Base-by-base conservation (phyloP, 2,113 vertebrate genomes). In the Etheostoma spectabile region DNA sequence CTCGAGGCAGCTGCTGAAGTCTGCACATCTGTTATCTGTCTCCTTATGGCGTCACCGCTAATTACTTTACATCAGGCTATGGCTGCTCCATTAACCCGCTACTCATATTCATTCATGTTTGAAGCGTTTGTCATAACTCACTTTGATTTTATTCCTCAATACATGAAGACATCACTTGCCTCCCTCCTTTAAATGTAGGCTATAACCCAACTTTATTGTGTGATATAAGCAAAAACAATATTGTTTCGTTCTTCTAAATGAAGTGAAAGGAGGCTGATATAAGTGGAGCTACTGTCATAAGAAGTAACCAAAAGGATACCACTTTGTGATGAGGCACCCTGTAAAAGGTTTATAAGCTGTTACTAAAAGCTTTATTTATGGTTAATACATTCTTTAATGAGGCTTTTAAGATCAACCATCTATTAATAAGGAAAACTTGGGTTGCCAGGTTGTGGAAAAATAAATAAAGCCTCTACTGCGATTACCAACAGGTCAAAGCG, bases 11-110 rank as follows among this genome's bases (percentile, higher is more conserved):
- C 65, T 65, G 56, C 62, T 60, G 80, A 48, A 71, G 74, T 57
- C 83, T 52, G 73, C 74, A 10, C 80, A 35, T 35, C 18, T 81
- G 19, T 81, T 68, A 73, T 76, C 80, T 59, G 48, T 2, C 21
- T 30, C 30, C 30, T 30, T 4, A 30, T 15, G 7, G 19, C 3
- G 27, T 35, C 8, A 55, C 33, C 18, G 24, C 22, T 27, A 16
- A 46, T 46, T 35, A 53, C 21, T 4, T 27, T 8, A 0, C 8
- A 21, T 42, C 38, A 76, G 65, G 5, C 1, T 48, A 1, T 19
- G 18, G 35, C 3, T 10, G 38, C 21, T 48, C 27, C 48, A 16
- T 15, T 13, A 15, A 35, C 30, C 3, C 16, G 22, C 12, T n/a
- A 3, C 64, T 33, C 18, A 33, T 35, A 35, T 18, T 22, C 24